phyloP scores from a whole-genome alignment of 2,797 vertebrate genomes.

The Peromyscus attwateri region DNA sequence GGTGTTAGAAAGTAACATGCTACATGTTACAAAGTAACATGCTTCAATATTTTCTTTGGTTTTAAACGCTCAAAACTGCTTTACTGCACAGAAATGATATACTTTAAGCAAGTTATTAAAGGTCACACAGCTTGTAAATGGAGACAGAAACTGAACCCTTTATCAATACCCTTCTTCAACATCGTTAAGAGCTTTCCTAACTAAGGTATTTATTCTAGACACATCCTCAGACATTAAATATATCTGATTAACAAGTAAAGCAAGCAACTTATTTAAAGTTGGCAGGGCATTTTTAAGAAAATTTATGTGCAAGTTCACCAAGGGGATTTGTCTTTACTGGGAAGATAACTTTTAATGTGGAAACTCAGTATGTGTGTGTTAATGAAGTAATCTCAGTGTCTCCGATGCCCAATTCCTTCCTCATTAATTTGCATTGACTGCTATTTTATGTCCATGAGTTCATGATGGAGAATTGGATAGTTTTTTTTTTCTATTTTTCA shows the following conservation, averaged over 20 bases:
- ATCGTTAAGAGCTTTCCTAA: background rate
- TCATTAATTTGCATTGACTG: background rate
- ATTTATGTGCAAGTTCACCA: background rate
- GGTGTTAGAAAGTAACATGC: background rate
- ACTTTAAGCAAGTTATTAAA: background rate
- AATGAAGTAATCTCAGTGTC: background rate
- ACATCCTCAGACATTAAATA: background rate
- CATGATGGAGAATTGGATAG: background rate
- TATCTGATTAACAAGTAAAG: background rate
- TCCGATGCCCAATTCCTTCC: background rate
- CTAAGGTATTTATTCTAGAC: background rate
- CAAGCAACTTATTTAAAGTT: conserved; percentile 28
- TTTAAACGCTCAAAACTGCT: background rate
- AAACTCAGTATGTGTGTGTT: background rate
- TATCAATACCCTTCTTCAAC: background rate
- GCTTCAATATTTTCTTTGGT: background rate
- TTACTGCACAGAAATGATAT: background rate
- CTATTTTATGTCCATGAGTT: background rate
- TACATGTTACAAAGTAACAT: background rate
- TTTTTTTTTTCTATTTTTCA: background rate
- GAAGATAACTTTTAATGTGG: background rate
- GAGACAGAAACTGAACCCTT: background rate
- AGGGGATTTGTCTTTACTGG: background rate
- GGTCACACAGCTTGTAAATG: background rate
- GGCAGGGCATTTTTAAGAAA: background rate